phyloP scores from a whole-genome alignment of 2,113 vertebrate species.

The Vicugna pacos region DNA sequence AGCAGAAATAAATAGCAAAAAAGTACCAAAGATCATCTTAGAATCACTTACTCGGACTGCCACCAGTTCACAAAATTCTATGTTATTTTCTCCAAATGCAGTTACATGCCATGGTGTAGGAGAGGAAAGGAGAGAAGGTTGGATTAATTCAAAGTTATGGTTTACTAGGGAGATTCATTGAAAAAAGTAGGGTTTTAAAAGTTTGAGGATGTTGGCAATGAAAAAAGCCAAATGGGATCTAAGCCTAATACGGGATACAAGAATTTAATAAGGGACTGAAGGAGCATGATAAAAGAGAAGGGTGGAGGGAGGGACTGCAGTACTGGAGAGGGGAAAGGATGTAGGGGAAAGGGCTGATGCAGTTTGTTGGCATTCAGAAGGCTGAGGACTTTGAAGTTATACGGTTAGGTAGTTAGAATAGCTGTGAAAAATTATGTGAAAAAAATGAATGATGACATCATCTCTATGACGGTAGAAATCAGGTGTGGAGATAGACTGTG shows the following conservation, averaged over 20 bases:
- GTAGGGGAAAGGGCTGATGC: background rate
- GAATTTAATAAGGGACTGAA: background rate
- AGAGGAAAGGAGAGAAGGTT: background rate
- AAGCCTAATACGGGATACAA: background rate
- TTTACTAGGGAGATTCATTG: background rate
- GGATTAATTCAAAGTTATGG: background rate
- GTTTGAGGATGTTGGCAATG: background rate
- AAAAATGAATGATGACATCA: background rate
- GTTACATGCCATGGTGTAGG: background rate
- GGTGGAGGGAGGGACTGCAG: fast-evolving
- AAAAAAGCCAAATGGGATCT: background rate
- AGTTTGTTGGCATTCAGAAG: background rate
- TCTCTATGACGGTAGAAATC: background rate
- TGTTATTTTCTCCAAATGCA: background rate
- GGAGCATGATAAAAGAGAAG: background rate
- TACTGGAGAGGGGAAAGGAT: background rate
- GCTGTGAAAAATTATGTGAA: background rate
- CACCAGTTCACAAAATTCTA: background rate
- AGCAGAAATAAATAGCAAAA: background rate
- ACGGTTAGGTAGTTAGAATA: background rate
- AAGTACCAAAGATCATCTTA: background rate
- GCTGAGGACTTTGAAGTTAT: background rate
- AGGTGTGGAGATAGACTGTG: background rate
- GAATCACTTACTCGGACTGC: background rate
- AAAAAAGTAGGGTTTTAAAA: background rate